Base-by-base conservation (phyloP, 1,140 invertebrate genomes). In the Maniola jurtina region DNA sequence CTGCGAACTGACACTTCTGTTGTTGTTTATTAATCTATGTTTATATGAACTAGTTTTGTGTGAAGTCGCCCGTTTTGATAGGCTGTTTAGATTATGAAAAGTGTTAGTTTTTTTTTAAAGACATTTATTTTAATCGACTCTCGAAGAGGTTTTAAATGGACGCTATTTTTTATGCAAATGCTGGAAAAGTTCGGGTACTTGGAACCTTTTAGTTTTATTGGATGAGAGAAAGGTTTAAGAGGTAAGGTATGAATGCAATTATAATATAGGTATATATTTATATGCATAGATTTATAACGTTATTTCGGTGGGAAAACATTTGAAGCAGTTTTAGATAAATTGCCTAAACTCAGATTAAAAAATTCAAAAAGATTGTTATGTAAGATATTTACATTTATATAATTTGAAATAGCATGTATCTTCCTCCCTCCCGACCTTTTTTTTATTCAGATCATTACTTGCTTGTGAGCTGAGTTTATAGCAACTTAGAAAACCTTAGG, bases 1-100 rank as follows among this genome's bases (percentile, higher is more conserved):
- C 87, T 64, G 79, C 83, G 87, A 89, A 89, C 80, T 82, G 82
- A 76, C 83, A 85, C 81, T 83, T 86, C 79, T 87, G 81, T 86
- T 86, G 74, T 83, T 83, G 80, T 86, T 86, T 83, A 85, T 79
- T 84, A 85, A 77, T 87, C 84, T 88, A 68, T 84, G 82, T 89
- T 83, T 86, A 83, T 86, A 62, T 79, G 81, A 75, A 73, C 81
- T 76, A 81, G 77, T 85, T 84, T 77, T 79, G 67, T 75, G 64
- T 75, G 64, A 64, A 72, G 69, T 71, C 62, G 64, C 61, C 66
- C 54, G 54, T 62, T 70, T 66, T 84, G 76, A 79, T 77, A 72
- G 70, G 74, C 68, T 82, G 73, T 81, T 86, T 84, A 52, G 70
- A 66, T 76, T 66, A 72, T 62, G 56, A 61, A 70, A 75, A 80